Evolutionary conservation across 2,113 vertebrate species (phyloP).

Genomic region (Oreochromis tanganicae): DNA sequence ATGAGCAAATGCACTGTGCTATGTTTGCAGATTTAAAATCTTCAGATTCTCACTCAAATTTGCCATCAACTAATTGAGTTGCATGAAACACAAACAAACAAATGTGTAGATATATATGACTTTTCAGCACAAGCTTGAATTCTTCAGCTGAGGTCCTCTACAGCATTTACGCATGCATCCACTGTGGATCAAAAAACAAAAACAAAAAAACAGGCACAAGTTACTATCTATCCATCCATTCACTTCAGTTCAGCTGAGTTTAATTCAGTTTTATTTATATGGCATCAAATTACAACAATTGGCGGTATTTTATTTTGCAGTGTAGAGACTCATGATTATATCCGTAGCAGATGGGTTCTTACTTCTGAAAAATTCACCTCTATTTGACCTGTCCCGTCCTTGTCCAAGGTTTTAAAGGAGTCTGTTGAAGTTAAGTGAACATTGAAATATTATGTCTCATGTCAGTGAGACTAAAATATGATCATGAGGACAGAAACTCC

Average conservation of each 20-base stretch:
- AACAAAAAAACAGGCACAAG: background rate
- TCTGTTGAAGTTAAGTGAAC: conserved; percentile 53
- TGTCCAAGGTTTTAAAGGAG: conserved; percentile 70
- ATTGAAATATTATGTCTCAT: background rate
- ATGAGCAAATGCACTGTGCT: background rate
- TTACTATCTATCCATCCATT: background rate
- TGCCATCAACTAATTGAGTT: background rate
- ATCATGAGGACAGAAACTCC: conserved; percentile 54
- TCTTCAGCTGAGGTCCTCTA: conserved; percentile 2
- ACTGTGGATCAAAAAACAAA: conserved; percentile 45
- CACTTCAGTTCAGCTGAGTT: background rate
- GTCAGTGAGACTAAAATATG: background rate
- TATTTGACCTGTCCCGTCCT: conserved; percentile 59
- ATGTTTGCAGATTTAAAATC: background rate
- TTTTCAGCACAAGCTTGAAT: background rate
- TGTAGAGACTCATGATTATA: background rate
- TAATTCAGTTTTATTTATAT: background rate
- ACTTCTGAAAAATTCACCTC: conserved; percentile 74
- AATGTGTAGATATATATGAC: background rate
- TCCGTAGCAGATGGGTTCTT: background rate
- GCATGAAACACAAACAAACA: background rate
- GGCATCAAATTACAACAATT: background rate
- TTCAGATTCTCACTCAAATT: background rate
- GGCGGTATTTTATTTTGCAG: background rate
- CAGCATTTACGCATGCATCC: conserved; percentile 52